Percentiles rank a stretch among this genome's conserved stretches.
phyloP scores from a whole-genome alignment of 2,888 invertebrate species.

The Augochlorella aurata region DNA sequence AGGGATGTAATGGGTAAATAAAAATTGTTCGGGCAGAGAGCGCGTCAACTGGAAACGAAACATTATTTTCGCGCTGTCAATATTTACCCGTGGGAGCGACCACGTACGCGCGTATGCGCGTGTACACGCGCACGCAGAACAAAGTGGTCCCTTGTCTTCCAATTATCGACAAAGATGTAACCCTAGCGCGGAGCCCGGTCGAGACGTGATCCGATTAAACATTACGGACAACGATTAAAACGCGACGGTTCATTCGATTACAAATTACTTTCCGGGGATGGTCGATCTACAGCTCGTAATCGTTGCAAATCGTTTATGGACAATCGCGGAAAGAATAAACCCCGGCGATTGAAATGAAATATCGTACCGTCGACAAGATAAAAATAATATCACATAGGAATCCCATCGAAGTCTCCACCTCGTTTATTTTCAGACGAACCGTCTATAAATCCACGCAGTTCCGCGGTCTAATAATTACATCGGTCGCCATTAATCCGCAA shows the following conservation, averaged over 20 bases:
- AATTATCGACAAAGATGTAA: conserved; percentile 2
- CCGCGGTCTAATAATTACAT: not conserved
- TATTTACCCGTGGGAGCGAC: conserved; percentile 1
- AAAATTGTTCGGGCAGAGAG: not conserved
- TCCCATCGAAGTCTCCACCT: not conserved
- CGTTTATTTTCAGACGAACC: not conserved
- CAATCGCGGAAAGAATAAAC: not conserved
- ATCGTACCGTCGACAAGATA: not conserved
- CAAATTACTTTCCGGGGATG: not conserved
- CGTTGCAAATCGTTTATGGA: not conserved
- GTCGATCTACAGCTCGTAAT: not conserved
- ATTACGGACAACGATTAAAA: conserved; percentile 4
- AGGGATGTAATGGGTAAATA: not conserved
- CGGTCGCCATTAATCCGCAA: not conserved
- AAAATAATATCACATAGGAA: not conserved
- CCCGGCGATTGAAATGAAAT: not conserved
- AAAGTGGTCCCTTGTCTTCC: conserved; percentile 5
- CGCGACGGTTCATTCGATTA: not conserved
- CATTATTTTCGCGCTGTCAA: conserved; percentile 2
- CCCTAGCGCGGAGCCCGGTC: not conserved
- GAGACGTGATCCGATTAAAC: conserved; percentile 9
- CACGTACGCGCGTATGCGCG: not conserved
- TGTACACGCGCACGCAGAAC: not conserved
- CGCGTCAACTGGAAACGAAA: not conserved
- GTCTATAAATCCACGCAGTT: not conserved